Percentiles rank a stretch among this genome's conserved stretches.
Evolutionary conservation across 1,140 invertebrate species (phyloP).

Genomic region (Tetramorium alpestre): DNA sequence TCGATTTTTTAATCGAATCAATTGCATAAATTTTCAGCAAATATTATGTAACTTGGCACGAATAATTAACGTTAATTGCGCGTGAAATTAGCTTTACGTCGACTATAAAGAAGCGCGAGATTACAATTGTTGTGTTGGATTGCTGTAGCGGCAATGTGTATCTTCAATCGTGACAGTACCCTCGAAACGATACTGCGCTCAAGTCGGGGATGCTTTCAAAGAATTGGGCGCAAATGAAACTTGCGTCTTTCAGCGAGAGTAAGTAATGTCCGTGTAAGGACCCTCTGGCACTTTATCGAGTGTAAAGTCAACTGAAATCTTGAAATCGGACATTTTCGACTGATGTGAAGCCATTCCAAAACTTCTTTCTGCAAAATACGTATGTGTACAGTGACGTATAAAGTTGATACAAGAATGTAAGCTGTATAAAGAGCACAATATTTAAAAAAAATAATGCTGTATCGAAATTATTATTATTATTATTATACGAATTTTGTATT

Average conservation of each 20-base stretch:
- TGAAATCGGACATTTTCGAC: constrained; percentile 17
- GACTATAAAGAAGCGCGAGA: constrained; percentile 1
- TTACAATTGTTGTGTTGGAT: constrained; percentile 23
- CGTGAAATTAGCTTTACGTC: constrained; percentile 25
- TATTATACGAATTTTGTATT: not conserved
- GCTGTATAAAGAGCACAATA: not conserved
- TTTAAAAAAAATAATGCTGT: not conserved
- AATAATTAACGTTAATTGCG: constrained; percentile 11
- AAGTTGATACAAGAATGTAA: not conserved
- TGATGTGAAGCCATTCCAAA: constrained; percentile 10
- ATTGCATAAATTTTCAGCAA: not conserved
- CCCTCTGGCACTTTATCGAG: constrained; percentile 17
- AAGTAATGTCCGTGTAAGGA: constrained; percentile 31
- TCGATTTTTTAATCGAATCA: not conserved
- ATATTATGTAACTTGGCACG: not conserved
- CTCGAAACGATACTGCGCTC: constrained; percentile 30
- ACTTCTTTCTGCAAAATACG: constrained; percentile 8
- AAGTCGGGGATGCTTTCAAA: constrained; percentile 29
- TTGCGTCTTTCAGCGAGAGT: constrained; percentile 38
- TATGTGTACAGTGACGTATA: not conserved
- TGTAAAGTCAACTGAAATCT: constrained; percentile 46
- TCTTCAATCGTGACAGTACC: constrained; percentile 48
- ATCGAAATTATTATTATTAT: not conserved
- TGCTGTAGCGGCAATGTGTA: not conserved
- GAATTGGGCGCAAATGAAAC: constrained; percentile 50